Evolutionary conservation across 2,888 invertebrate species (phyloP).

Genomic region (Epistrophella euchroma): DNA sequence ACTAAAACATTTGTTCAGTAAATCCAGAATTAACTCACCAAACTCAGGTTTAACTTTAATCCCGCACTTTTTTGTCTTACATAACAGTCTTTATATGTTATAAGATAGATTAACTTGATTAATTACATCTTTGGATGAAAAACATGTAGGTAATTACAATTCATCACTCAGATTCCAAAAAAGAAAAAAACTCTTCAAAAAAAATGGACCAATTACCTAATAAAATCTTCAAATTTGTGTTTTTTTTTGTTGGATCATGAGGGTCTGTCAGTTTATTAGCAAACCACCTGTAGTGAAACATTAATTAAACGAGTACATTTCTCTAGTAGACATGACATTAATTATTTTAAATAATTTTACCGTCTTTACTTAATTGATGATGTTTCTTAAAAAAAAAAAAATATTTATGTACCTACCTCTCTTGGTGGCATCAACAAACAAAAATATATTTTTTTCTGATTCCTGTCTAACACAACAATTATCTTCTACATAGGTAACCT

Average conservation of each 20-base stretch:
- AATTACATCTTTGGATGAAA: neutral
- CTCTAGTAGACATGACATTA: constrained; percentile 57
- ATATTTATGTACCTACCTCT: neutral
- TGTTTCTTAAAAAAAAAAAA: constrained; percentile 34
- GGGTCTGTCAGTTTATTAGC: constrained; percentile 21
- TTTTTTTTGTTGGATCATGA: constrained; percentile 19
- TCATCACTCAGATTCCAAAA: neutral
- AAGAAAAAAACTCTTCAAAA: neutral
- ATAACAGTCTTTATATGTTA: too few species aligned
- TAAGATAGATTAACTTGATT: constrained; percentile 1
- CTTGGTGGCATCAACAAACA: constrained; percentile 5
- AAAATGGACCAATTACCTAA: neutral
- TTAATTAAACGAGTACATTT: constrained; percentile 53
- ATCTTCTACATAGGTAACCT: neutral
- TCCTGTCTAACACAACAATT: constrained; percentile 47
- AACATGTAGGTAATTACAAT: neutral
- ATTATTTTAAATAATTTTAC: constrained; percentile 61
- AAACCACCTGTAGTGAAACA: constrained; percentile 60
- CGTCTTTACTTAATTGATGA: constrained; percentile 51
- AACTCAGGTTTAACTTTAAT: too few species aligned
- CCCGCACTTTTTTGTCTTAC: too few species aligned
- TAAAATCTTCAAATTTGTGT: constrained; percentile 6
- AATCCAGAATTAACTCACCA: too few species aligned
- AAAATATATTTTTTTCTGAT: constrained; percentile 44
- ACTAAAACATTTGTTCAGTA: too few species aligned